Evolutionary conservation across 2,888 invertebrate species (phyloP).

Genomic region (Tetragonula carbonaria): DNA sequence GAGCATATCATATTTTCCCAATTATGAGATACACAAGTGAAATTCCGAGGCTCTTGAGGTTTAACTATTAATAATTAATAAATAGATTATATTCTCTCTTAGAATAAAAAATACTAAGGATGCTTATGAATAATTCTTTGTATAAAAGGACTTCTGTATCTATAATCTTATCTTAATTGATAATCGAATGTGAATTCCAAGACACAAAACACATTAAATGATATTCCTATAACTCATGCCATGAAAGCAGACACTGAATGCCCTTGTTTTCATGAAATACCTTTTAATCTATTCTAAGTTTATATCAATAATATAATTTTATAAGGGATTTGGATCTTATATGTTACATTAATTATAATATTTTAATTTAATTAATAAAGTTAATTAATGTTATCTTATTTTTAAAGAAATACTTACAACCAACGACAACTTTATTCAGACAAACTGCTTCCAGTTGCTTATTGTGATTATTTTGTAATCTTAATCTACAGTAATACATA

Average conservation of each 20-base stretch:
- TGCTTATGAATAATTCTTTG: constrained; percentile 36
- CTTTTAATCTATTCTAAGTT: constrained; percentile 68
- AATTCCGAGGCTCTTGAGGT: constrained; percentile 88
- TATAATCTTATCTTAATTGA: constrained; percentile 54
- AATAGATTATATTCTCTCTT: background rate
- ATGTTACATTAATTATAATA: background rate
- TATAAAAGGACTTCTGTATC: constrained; percentile 26
- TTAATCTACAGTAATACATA: constrained; percentile 86
- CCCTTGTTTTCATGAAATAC: constrained; percentile 60
- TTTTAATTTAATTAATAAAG: background rate
- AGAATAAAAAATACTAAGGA: background rate
- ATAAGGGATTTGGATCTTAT: constrained; percentile 15
- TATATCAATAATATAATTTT: constrained; percentile 60
- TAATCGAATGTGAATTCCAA: constrained; percentile 55
- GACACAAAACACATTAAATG: constrained; percentile 51
- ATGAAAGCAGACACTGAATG: constrained; percentile 62
- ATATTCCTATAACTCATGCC: constrained; percentile 39
- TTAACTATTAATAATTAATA: constrained; percentile 81
- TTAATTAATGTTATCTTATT: background rate
- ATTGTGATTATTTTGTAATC: constrained; percentile 78
- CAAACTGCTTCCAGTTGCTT: constrained; percentile 83
- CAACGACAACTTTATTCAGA: constrained; percentile 86
- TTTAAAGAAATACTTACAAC: constrained; percentile 84
- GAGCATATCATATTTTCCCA: constrained; percentile 90
- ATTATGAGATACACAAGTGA: constrained; percentile 90